These are phyloP conservation scores for Discoglossus pictus DNA, from an alignment of 2,797 vertebrate species.

Conservation along the genomic window DNA sequence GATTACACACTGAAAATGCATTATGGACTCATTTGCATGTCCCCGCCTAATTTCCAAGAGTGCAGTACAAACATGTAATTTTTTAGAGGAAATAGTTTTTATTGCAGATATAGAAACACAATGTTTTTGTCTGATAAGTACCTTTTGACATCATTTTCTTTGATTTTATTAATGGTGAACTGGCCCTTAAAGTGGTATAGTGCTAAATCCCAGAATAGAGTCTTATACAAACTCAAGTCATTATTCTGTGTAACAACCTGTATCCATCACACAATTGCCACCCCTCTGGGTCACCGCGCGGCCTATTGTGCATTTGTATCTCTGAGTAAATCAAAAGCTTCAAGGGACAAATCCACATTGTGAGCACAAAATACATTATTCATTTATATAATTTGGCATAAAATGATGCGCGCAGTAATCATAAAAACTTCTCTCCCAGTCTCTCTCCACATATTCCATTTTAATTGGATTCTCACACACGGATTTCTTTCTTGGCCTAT, in stretches of 20 bases:
- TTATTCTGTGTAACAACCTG: constrained; percentile 12
- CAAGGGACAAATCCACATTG: constrained; percentile 22
- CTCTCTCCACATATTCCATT: constrained; percentile 38
- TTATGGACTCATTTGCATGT: too few species aligned
- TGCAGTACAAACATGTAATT: too few species aligned
- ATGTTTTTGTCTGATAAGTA: too few species aligned
- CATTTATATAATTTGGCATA: constrained; percentile 47
- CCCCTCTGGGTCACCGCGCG: constrained; percentile 9
- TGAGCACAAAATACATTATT: constrained; percentile 44
- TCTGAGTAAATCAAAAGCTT: constrained; percentile 25
- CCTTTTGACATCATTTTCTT: too few species aligned
- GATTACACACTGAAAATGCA: too few species aligned
- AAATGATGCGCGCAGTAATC: constrained; percentile 42
- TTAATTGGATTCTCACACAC: constrained; percentile 46
- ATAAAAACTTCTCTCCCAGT: constrained; percentile 25
- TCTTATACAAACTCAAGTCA: background rate
- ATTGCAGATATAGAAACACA: too few species aligned
- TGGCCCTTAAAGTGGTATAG: too few species aligned
- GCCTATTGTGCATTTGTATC: constrained; percentile 11
- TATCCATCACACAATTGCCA: constrained; percentile 2
- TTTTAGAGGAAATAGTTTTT: too few species aligned
- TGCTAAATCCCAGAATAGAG: too few species aligned
- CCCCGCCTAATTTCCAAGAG: too few species aligned
- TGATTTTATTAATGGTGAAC: too few species aligned
- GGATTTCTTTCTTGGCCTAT: constrained; percentile 44